Base-by-base conservation (phyloP, 2,797 vertebrate genomes). In the Danio jaintianensis region DNA sequence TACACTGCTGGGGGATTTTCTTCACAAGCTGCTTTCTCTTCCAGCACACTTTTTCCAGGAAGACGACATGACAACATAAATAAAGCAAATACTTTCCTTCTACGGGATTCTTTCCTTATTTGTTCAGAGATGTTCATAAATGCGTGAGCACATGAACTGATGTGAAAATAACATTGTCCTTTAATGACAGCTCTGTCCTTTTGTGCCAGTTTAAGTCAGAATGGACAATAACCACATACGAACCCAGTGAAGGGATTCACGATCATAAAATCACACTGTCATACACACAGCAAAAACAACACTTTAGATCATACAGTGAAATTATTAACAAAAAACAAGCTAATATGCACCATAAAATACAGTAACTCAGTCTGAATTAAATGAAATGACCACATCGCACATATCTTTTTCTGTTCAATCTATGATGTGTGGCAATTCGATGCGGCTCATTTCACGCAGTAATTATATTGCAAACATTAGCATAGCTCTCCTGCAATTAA, bases 41-140 rank as follows among this genome's bases (percentile, higher is more conserved):
- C 36, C 50, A 70, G 18, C 55, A 52, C 53, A 70, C 38, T 43
- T 64, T 80, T 80, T 73, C 69, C 78, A 48, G 40, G 50, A 80
- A 64, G 40, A 56, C 38, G 22, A 53, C 40, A 63, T 62, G 56
- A 70, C 58, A 78, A 50, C n/a, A 53, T 71, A 71, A 66, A 72
- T 45, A 20, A 9, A 63, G 56, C 67, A 71, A 50, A 72, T 72
- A 12, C 20, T 47, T 79, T 72, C 77, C 7, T 29, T 53, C 16
- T 16, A 69, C 38, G 11, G 15, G 47, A 72, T 55, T 43, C 36
- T 71, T 62, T 71, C 58, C 38, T 18, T 48, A 53, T 64, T 72
- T 64, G 20, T 64, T 71, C 38, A 71, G n/a, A 78, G 55, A 43
- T 22, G 45, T 15, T 66, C 16, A 53, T 45, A 15, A 52, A 5